A percentile compares a stretch with the other conserved stretches of the same genome.
Conservation (phyloP, 1,140 invertebrate genomes). For the Orius laevigatus region DNA sequence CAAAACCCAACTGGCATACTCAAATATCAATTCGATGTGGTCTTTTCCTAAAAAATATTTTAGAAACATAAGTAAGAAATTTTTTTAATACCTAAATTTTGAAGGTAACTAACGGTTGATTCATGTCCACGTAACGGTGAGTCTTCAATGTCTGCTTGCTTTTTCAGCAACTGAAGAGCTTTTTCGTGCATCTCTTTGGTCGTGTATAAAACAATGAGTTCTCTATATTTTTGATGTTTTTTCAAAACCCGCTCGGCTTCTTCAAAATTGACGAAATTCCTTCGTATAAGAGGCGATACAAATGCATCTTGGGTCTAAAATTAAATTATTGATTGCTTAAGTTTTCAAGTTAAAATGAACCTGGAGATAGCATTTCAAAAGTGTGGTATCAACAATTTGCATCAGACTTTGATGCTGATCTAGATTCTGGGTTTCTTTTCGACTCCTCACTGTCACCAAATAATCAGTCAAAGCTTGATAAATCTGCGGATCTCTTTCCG, state of each 20-base stretch:
- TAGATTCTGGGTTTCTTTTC: too few relatives aligned
- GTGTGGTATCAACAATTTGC: conserved; percentile 90
- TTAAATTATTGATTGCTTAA: background rate
- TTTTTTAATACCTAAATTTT: conserved; percentile 50
- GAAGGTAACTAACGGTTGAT: conserved; percentile 78
- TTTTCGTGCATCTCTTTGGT: conserved; percentile 73
- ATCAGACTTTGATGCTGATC: conserved; percentile 32
- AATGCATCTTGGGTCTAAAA: conserved; percentile 83
- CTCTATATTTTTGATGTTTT: conserved; percentile 73
- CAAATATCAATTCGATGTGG: conserved; percentile 79
- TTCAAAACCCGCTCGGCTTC: conserved; percentile 83
- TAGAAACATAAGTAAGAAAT: background rate
- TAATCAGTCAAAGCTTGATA: too few relatives aligned
- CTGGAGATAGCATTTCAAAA: conserved; percentile 91
- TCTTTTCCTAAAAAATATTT: conserved; percentile 42
- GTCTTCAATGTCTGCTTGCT: conserved; percentile 58
- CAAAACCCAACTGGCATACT: conserved; percentile 89
- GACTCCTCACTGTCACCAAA: too few relatives aligned
- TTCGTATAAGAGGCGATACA: conserved; percentile 71
- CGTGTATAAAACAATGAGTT: conserved; percentile 91
- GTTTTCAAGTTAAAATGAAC: conserved; percentile 27
- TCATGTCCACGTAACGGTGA: conserved; percentile 65
- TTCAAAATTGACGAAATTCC: conserved; percentile 90
- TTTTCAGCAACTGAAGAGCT: conserved; percentile 73
- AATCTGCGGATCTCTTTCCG: conserved; percentile 64